A percentile compares a stretch with the other conserved stretches of the same genome.
These are phyloP conservation scores for Crax fasciolata DNA, from an alignment of 2,797 vertebrate genomes.

Conservation along the genomic window DNA sequence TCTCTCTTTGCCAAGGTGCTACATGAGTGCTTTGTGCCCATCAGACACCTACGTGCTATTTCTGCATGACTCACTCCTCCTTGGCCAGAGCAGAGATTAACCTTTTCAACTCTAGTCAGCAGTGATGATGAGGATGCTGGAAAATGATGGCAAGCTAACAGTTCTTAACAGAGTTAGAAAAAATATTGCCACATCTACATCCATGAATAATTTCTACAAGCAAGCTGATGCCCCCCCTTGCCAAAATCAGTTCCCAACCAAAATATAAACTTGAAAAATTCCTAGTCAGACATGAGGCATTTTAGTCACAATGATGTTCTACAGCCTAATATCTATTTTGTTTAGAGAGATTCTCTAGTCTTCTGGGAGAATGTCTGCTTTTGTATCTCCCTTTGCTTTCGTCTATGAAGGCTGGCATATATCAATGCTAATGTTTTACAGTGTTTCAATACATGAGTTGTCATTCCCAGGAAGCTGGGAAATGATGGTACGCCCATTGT, in stretches of 20 bases:
- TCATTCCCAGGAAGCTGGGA: background rate
- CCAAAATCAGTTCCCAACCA: background rate
- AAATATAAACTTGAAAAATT: background rate
- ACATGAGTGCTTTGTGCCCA: background rate
- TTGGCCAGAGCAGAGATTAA: background rate
- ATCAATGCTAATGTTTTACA: background rate
- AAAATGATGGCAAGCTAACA: background rate
- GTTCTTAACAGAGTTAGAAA: background rate
- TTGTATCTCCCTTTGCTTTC: background rate
- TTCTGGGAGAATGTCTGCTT: background rate
- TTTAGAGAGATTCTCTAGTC: background rate
- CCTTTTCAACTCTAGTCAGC: background rate
- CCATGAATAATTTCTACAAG: background rate
- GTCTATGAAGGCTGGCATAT: background rate
- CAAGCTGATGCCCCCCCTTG: background rate
- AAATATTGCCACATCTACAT: background rate
- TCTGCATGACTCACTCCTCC: background rate
- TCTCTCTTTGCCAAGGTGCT: constrained; percentile 6
- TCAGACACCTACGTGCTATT: constrained; percentile 31
- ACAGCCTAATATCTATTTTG: background rate
- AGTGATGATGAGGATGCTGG: background rate
- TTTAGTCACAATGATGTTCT: background rate
- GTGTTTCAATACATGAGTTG: accelerated
- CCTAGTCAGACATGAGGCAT: background rate
- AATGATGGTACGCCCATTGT: no score